Percentiles rank a stretch among this genome's conserved stretches.
Conservation (phyloP, 1,140 invertebrate species). For the Coboldia fuscipes region DNA sequence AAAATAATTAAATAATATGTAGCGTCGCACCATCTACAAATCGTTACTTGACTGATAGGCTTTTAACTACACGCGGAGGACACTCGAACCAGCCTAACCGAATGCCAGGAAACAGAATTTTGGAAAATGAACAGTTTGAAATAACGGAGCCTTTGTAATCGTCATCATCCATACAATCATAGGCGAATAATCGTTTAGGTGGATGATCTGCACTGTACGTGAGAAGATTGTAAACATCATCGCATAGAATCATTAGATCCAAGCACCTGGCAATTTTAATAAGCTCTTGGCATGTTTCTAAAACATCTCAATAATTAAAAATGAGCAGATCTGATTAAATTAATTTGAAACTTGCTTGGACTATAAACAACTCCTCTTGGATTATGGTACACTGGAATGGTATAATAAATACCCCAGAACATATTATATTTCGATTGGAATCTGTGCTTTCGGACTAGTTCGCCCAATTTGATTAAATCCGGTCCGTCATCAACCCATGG, state of each 20-base stretch:
- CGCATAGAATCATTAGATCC: constrained; percentile 32
- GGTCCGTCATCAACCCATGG: constrained; percentile 30
- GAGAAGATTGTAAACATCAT: constrained; percentile 45
- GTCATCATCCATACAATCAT: constrained; percentile 23
- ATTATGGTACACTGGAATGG: constrained; percentile 42
- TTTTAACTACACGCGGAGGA: constrained; percentile 22
- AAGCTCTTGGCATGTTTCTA: constrained; percentile 25
- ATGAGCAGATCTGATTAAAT: background rate
- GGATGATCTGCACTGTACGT: constrained; percentile 24
- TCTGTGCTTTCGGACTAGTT: constrained; percentile 10
- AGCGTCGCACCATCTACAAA: too few species aligned
- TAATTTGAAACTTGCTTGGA: constrained; percentile 21
- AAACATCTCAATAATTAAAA: constrained; percentile 5
- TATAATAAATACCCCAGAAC: constrained; percentile 38
- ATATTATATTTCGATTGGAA: constrained; percentile 22
- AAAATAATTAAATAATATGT: constrained; percentile 3
- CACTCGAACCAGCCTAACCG: constrained; percentile 43
- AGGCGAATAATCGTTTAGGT: constrained; percentile 29
- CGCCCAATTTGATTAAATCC: constrained; percentile 22
- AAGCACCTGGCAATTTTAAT: constrained; percentile 29
- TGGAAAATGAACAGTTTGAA: constrained; percentile 44
- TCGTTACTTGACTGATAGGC: too few species aligned
- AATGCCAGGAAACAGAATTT: constrained; percentile 38
- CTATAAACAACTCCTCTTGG: constrained; percentile 32
- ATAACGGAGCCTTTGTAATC: constrained; percentile 31